These are phyloP conservation scores for Microdon myrmicae DNA, from an alignment of 2,888 invertebrate genomes.

Conservation along the genomic window DNA sequence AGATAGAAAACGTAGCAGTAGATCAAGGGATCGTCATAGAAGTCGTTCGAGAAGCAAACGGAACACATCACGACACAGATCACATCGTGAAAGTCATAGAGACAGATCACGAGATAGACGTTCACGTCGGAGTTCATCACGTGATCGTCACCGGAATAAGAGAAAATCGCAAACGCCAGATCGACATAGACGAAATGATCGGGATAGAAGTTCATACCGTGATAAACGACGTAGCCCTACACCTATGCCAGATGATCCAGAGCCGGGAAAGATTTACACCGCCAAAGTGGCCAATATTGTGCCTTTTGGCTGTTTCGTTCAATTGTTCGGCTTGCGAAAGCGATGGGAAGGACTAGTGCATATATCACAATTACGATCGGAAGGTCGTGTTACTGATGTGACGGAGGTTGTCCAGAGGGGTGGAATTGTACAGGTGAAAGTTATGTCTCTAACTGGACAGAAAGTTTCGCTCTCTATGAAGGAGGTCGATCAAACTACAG, in stretches of 20 bases:
- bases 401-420: slow-evolving; percentile 92
- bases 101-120: slow-evolving; percentile 53
- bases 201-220: slow-evolving; percentile 36
- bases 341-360: slow-evolving; percentile 97
- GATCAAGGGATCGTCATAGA: slow-evolving; percentile 49
- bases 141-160: slow-evolving; percentile 58
- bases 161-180: slow-evolving; percentile 28
- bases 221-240: slow-evolving; percentile 61
- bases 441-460: slow-evolving; percentile 90
- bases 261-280: slow-evolving; percentile 86
- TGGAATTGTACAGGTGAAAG: slow-evolving; percentile 91
- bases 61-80: slow-evolving; percentile 53
- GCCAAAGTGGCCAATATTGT: slow-evolving; percentile 96
- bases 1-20: slow-evolving; percentile 53
- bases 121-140: slow-evolving; percentile 57
- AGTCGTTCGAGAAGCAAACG: slow-evolving; percentile 58
- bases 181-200: slow-evolving; percentile 67
- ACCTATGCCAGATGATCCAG: slow-evolving; percentile 76
- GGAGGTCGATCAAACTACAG: slow-evolving; percentile 95
- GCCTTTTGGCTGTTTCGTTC: slow-evolving; percentile 98
- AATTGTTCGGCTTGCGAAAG: slow-evolving; percentile 88
- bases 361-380: slow-evolving; percentile 91
- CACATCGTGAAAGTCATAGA: slow-evolving; percentile 27
- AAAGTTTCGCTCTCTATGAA: slow-evolving; percentile 97
- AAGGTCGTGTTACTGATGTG: slow-evolving; percentile 93